Evolutionary conservation across 2,113 vertebrate genomes (phyloP).

Genomic region (Anarhynchus alexandrinus): DNA sequence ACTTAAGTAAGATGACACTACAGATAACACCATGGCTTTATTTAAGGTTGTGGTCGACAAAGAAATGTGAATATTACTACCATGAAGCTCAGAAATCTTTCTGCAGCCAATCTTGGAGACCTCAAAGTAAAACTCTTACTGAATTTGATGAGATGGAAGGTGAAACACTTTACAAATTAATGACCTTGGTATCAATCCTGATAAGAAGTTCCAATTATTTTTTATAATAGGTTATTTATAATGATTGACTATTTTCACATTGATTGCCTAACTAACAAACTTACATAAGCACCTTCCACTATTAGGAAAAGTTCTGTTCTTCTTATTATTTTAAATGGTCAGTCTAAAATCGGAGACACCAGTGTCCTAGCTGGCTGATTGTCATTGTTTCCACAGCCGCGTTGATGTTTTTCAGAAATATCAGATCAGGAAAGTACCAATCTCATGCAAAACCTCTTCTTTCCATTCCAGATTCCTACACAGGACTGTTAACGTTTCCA

Average conservation of each 20-base stretch:
- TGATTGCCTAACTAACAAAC: background rate
- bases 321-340: background rate
- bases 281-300: background rate
- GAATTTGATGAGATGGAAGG: background rate
- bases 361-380: background rate
- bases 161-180: background rate
- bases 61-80: background rate
- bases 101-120: background rate
- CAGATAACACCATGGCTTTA: background rate
- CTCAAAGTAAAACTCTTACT: background rate
- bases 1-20: background rate
- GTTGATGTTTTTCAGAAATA: background rate
- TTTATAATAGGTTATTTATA: background rate
- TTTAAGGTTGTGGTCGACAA: background rate
- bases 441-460: background rate
- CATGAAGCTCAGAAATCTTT: background rate
- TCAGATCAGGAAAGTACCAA: background rate
- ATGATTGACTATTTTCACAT: background rate
- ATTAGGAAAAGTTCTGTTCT: background rate
- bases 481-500: background rate
- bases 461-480: background rate
- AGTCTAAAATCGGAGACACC: background rate
- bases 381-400: background rate
- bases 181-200: background rate
- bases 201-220: background rate